Evolutionary conservation across 2,888 invertebrate genomes (phyloP), one percentile per base, ranked within the genome.

Genomic region (Sussaba pulchella): DNA sequence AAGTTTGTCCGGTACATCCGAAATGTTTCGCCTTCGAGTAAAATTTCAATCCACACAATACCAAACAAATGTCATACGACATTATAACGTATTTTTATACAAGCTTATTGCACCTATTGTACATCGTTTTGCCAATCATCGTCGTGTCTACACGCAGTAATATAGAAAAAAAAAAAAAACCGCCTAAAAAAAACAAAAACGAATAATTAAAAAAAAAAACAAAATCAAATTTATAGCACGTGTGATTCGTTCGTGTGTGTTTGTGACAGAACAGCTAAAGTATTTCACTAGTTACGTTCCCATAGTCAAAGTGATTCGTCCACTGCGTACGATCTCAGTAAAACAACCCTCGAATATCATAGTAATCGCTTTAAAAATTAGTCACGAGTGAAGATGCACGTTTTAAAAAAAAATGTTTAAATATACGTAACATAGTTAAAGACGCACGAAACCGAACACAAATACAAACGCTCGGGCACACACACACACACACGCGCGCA

Each of bases 241-340:
- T 64, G 72, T 72, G 61, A 72, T 41, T 43, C 63, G 72, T 72
- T 72, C 41, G 67, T 52, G 63, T 54, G 41, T 41, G 71, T 84
- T 81, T 83, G 74, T 79, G 61, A 66, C 61, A 69, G 31, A 61
- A 67, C 52, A 36, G 73, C 69, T 69, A 73, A 59, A 54, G 71
- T 76, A 76, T 70, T 31, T 59, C 54, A 69, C 67, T 73, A 67
- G 73, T 67, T 41, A 26, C 47, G 21, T 61, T 64, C 63, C 59
- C 59, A 47, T 78, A 73, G 78, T 69, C 67, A 66, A 10, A 57
- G 57, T 36, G 31, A 57, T 14, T 31, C 17, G 31, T 57, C 31
- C 5, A 21, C 19, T 41, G n/a, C 61, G 10, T 21, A 21, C 36
- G 41, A 39, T 21, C 19, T 21, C 41, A 36, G 63, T 17, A 14